Percentiles rank a stretch among this genome's conserved stretches.
Evolutionary conservation across 2,113 vertebrate species (phyloP).

Genomic region (Hyperopisus bebe): DNA sequence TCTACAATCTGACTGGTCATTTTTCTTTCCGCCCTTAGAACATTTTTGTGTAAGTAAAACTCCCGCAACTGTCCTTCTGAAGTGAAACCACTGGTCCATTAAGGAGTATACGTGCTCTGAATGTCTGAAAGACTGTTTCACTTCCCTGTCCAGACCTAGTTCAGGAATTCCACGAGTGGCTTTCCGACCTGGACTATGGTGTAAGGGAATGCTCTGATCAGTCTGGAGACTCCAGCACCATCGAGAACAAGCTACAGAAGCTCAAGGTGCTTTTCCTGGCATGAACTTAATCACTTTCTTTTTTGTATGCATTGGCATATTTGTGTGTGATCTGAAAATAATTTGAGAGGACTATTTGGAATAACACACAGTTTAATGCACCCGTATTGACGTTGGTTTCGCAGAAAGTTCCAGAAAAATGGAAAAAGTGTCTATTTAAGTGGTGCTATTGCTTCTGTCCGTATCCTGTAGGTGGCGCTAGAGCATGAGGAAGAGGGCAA

Average conservation of each 20-base stretch:
- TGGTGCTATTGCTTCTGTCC: background rate
- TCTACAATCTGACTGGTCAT: no score
- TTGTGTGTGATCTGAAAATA: background rate
- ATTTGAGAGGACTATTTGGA: background rate
- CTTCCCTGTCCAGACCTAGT: slow-evolving; percentile 66
- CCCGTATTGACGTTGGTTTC: background rate
- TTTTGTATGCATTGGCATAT: background rate
- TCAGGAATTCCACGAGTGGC: slow-evolving; percentile 89
- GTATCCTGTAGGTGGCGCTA: slow-evolving; percentile 63
- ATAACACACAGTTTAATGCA: background rate
- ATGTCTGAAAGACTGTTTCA: background rate
- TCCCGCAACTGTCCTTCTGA: no score
- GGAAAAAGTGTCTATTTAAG: background rate
- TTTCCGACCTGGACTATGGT: slow-evolving; percentile 68
- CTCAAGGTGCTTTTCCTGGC: slow-evolving; percentile 67
- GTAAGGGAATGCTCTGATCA: slow-evolving; percentile 77
- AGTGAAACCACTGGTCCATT: background rate
- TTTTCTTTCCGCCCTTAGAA: no score
- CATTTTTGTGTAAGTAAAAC: no score
- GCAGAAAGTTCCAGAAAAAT: background rate
- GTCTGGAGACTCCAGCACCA: slow-evolving; percentile 77
- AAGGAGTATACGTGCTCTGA: background rate
- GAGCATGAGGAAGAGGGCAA: slow-evolving; percentile 76
- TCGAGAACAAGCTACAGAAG: slow-evolving; percentile 80
- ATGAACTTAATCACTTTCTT: background rate